Conservation (phyloP, 1,140 invertebrate genomes). For the Pinna nobilis region DNA sequence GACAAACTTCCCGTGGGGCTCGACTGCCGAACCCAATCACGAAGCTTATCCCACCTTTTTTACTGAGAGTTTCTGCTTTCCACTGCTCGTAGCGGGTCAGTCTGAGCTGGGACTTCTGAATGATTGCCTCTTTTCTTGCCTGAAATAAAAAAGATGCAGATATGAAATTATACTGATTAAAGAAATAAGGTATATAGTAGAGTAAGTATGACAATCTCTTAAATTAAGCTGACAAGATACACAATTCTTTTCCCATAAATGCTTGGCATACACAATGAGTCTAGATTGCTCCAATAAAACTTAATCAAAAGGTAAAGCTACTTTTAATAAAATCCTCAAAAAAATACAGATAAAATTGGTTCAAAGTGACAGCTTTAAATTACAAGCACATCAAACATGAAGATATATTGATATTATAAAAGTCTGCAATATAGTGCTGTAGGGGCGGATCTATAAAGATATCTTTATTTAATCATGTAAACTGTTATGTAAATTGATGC, state of each 20-base stretch:
- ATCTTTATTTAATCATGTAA: no score
- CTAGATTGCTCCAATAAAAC: not conserved
- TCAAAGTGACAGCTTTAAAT: no score
- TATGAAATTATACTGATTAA: not conserved
- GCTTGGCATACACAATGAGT: no score
- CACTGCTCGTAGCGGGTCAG: slow-evolving; percentile 69
- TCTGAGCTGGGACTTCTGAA: slow-evolving; percentile 65
- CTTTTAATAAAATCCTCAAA: not conserved
- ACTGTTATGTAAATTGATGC: no score
- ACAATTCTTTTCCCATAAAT: no score
- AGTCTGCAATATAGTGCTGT: no score
- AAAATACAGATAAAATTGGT: no score
- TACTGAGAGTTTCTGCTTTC: slow-evolving; percentile 56
- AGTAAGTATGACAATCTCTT: not conserved
- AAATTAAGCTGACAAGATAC: not conserved
- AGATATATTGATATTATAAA: no score
- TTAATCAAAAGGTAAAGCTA: not conserved
- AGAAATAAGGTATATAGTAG: no score
- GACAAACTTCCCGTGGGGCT: slow-evolving; percentile 71
- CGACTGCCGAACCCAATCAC: slow-evolving; percentile 69
- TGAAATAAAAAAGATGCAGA: slow-evolving; percentile 42
- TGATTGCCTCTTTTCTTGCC: slow-evolving; percentile 64
- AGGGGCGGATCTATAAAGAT: no score
- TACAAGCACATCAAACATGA: no score
- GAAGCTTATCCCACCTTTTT: slow-evolving; percentile 66